Base-by-base conservation (phyloP, 2,113 vertebrate genomes). In the Hippocampus zosterae region DNA sequence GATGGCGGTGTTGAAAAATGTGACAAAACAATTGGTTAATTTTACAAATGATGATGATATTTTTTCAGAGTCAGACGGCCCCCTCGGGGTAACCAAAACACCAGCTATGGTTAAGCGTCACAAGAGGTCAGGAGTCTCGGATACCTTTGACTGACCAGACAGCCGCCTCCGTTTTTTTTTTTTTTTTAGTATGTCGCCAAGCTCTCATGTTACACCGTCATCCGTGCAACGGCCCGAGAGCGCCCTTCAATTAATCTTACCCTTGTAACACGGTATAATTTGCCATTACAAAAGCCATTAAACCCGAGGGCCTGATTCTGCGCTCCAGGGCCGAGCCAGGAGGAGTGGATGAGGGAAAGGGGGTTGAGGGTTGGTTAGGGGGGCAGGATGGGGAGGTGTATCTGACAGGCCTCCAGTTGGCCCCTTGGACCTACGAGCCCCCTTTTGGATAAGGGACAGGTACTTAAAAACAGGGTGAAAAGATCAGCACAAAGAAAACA, bases 11-110 rank as follows among this genome's bases (percentile, higher is more conserved):
- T 85, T 90, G 89, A 90, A 90, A 91, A 91, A 87, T 72, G 88
- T 90, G 90, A 92, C 92, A 92, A 91, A 91, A 91, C 92, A 89
- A 92, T 91, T 92, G 85, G 88, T 92, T 92, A 90, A 92, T 90
- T 92, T 93, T 92, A 93, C 84, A 93, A 93, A 93, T 92, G 91
- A 91, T 91, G 91, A 93, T 89, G 90, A 87, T 90, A 91, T 90
- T 88, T 85, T 81, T 70, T 19, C 27, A 7, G 48, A 82, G 83
- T 80, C 82, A 77, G 83, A 74, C 44, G 76, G 77, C 84, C 85
- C 89, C 84, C 72, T 61, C 72, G 65, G 63, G 81, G 87, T 80
- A 83, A 90, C 67, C 80, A 85, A 90, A 91, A 92, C 84, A 90
- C 44, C 57, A 76, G 63, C 72, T 55, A 50, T n/a, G 42, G 78